Evolutionary conservation across 2,888 invertebrate species (phyloP).

Genomic region (Brenthis ino): DNA sequence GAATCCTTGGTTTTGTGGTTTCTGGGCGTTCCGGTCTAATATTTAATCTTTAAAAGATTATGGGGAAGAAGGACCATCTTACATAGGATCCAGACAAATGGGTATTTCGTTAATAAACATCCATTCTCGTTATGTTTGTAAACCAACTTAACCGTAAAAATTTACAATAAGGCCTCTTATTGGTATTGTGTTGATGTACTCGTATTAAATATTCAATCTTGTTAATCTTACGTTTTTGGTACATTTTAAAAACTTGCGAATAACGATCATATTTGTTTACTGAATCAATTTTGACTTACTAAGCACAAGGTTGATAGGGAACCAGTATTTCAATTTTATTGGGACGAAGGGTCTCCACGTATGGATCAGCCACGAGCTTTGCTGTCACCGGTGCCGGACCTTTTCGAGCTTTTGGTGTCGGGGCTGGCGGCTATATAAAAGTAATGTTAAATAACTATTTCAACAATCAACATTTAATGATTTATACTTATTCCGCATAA

Average conservation of each 20-base stretch:
- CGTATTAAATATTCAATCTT: no score
- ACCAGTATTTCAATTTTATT: conserved; percentile 71
- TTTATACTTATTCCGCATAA: no score
- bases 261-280: background rate
- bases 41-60: no score
- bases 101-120: no score
- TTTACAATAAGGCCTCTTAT: no score
- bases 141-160: background rate
- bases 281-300: conserved; percentile 55
- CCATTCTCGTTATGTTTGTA: conserved; percentile 3
- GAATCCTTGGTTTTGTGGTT: no score
- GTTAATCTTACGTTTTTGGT: background rate
- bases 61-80: no score
- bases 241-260: background rate
- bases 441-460: background rate
- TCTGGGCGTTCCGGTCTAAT: no score
- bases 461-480: background rate
- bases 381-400: conserved; percentile 49
- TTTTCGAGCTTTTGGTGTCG: conserved; percentile 62
- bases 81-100: no score
- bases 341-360: conserved; percentile 59
- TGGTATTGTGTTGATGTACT: no score
- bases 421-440: conserved; percentile 64
- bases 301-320: conserved; percentile 75
- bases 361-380: conserved; percentile 77